phyloP scores from a whole-genome alignment of 2,797 vertebrate genomes.

The Cirrhinus molitorella region DNA sequence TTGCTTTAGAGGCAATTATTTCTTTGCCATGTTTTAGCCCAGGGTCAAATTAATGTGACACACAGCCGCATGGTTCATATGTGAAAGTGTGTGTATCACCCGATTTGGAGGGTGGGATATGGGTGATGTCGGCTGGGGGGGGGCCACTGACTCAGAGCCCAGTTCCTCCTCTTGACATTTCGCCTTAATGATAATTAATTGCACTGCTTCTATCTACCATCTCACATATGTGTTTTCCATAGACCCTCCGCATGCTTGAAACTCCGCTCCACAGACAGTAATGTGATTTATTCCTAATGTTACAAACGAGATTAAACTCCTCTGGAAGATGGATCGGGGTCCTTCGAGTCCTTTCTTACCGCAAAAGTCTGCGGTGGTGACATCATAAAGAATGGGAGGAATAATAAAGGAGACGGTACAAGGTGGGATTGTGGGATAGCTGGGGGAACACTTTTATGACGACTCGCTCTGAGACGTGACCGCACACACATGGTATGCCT shows the following conservation, averaged over 20 bases:
- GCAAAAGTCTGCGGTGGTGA: slow-evolving; percentile 54
- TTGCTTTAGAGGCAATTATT: slow-evolving; percentile 51
- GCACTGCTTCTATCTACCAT: slow-evolving; percentile 55
- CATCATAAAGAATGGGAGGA: slow-evolving; percentile 61
- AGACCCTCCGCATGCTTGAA: slow-evolving; percentile 55
- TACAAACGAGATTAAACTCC: slow-evolving; percentile 66
- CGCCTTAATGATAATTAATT: slow-evolving; percentile 66
- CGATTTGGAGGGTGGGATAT: background rate
- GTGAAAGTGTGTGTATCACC: slow-evolving; percentile 34
- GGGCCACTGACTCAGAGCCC: slow-evolving; percentile 48
- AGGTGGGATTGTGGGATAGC: slow-evolving; percentile 53
- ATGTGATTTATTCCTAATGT: slow-evolving; percentile 64
- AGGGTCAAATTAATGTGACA: slow-evolving; percentile 43
- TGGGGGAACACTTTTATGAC: slow-evolving; percentile 53
- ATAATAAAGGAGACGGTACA: slow-evolving; percentile 41
- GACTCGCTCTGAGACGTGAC: slow-evolving; percentile 62
- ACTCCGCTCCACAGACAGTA: slow-evolving; percentile 55
- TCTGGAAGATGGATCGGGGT: slow-evolving; percentile 54
- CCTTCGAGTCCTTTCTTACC: slow-evolving; percentile 43
- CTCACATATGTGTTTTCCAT: slow-evolving; percentile 62
- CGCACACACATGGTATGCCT: slow-evolving; percentile 65
- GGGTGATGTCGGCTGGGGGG: slow-evolving; percentile 11
- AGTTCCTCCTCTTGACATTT: slow-evolving; percentile 61
- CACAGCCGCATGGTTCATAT: slow-evolving; percentile 15
- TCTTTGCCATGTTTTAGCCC: slow-evolving; percentile 44